Percentiles rank a stretch among this genome's conserved stretches.
Conservation (phyloP, 2,888 invertebrate genomes). For the Calliopum simillimum region DNA sequence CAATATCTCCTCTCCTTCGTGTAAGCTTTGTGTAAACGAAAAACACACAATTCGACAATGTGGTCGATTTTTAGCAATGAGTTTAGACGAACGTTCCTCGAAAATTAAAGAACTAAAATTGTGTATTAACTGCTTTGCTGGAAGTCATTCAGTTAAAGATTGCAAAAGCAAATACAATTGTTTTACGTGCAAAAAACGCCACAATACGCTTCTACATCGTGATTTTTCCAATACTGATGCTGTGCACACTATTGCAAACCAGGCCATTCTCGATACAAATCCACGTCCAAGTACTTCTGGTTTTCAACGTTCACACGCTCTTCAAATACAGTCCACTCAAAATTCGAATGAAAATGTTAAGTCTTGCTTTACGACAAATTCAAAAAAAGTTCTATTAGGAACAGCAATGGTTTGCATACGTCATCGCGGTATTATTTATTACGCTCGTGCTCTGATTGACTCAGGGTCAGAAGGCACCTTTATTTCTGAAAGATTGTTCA, state of each 20-base stretch:
- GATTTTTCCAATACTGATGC: not conserved
- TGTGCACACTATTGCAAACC: not conserved
- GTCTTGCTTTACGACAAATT: no score
- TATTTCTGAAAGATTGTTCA: no score
- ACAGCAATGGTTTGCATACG: no score
- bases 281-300: no score
- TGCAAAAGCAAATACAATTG: conserved; percentile 27
- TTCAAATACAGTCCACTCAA: no score
- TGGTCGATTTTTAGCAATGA: conserved; percentile 13
- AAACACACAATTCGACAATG: conserved; percentile 21
- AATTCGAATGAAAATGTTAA: no score
- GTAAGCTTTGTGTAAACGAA: conserved; percentile 9
- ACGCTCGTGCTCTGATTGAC: not conserved
- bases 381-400: no score
- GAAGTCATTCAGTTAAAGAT: conserved; percentile 15
- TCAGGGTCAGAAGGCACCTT: no score
- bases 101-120: conserved; percentile 25
- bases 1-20: not conserved
- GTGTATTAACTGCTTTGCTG: no score
- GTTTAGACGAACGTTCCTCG: not conserved
- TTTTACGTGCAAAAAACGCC: conserved; percentile 24
- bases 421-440: no score
- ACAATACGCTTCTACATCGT: no score
- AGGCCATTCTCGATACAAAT: no score
- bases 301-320: not conserved